Conservation (phyloP, 2,113 vertebrate genomes). For the Typhlomys cinereus region DNA sequence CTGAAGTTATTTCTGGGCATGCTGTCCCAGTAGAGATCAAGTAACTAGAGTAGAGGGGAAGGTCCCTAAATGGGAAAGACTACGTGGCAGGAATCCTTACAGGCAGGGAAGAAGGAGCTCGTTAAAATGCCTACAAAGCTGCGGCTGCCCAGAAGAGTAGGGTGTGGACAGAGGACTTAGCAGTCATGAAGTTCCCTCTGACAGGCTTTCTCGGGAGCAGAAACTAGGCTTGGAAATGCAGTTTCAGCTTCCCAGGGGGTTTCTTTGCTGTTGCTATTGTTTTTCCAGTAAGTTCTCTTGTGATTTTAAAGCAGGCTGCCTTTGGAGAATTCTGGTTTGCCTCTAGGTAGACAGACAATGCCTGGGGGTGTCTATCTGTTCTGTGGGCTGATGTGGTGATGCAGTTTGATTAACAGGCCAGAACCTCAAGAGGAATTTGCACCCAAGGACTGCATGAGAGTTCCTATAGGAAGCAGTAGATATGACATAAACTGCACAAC, state of each 20-base stretch:
- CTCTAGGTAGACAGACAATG: not conserved
- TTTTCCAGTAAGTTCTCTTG: not conserved
- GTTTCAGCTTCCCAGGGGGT: not conserved
- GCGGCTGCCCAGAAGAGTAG: not conserved
- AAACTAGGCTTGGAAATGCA: not conserved
- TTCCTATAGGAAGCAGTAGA: not conserved
- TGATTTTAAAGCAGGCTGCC: not conserved
- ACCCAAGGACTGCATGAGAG: not conserved
- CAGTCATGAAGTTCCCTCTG: not conserved
- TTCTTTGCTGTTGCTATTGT: too few relatives aligned
- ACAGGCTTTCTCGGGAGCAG: not conserved
- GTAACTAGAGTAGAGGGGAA: not conserved
- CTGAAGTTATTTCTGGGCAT: not conserved
- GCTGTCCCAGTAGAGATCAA: not conserved
- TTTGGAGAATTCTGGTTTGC: conserved; percentile 13
- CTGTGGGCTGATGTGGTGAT: not conserved
- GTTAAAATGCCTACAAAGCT: not conserved
- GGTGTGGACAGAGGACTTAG: not conserved
- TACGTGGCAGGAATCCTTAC: not conserved
- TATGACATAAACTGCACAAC: not conserved
- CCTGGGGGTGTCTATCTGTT: not conserved
- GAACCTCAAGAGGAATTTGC: not conserved
- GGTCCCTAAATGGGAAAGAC: not conserved
- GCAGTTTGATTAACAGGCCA: not conserved
- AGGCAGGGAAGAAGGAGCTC: not conserved